phyloP scores from a whole-genome alignment of 2,113 vertebrate genomes.

The Gobio gobio region DNA sequence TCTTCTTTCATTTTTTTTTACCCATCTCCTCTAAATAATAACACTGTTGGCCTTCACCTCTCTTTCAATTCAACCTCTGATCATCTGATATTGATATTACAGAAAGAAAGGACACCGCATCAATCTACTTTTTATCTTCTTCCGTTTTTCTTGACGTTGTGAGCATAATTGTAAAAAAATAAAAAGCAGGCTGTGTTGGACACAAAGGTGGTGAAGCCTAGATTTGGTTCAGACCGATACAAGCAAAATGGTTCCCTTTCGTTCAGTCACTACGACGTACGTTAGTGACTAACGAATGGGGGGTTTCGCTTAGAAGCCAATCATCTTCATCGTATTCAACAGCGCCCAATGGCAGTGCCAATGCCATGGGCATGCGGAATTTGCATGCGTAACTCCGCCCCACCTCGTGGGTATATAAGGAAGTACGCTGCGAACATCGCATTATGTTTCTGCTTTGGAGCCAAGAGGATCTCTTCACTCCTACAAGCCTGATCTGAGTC shows the following conservation, averaged over 20 bases:
- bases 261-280: no score
- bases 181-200: background rate
- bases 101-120: conserved; percentile 47
- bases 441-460: no score
- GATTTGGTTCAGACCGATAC: background rate
- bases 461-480: no score
- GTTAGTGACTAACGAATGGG: no score
- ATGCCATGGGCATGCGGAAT: no score
- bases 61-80: conserved; percentile 52
- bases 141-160: conserved; percentile 34
- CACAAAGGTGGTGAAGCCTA: background rate
- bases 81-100: conserved; percentile 57
- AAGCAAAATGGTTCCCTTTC: background rate
- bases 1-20: conserved; percentile 12
- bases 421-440: no score
- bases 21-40: conserved; percentile 51
- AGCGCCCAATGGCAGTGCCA: no score
- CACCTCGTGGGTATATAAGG: no score
- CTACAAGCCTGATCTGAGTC: no score
- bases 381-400: no score
- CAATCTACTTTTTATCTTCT: conserved; percentile 48
- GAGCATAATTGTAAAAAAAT: conserved; percentile 40
- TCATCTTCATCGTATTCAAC: no score
- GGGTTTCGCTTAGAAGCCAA: no score
- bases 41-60: conserved; percentile 49